Evolutionary conservation across 2,797 vertebrate species (phyloP), one percentile per base, ranked within the genome.

Genomic region (Enteromius unitaeniatus): DNA sequence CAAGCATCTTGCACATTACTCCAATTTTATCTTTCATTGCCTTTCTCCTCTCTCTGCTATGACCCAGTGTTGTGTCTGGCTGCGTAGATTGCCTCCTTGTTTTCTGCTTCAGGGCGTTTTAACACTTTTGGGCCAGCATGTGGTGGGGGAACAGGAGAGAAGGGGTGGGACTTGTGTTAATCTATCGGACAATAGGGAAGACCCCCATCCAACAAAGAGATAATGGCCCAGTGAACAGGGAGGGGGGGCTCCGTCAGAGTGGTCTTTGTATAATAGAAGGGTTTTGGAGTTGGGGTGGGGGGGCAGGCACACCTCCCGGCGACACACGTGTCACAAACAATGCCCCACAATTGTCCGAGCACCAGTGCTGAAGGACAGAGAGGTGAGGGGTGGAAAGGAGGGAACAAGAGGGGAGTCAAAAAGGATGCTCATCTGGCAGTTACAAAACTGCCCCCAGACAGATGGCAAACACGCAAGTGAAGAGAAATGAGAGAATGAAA

Each of bases 21-120:
- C 60, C 7, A 34, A 37, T 31, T 85, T 78, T 82, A 28, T 78
- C 53, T 72, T 62, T 49, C 70, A 23, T 42, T 81, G 58, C 76
- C 78, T 80, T 62, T 42, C 31, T 34, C 28, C 31, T 68, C 65
- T 19, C 60, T 34, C 19, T 65, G 49, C 62, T 73, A 19, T 62
- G 68, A 49, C 79, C 40, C n/a, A 28, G 45, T 31, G 8, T 45
- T 51, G 53, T 42, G 72, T 60, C 58, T 26, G 55, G 75, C 75
- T 85, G 88, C 81, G 73, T 89, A 92, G 93, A 94, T 92, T 93
- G 92, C 85, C 90, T 89, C 87, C 89, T 93, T 90, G 92, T 94
- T 95, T 95, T 93, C 92, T 91, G 93, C 93, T 92, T 93, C 88
- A 92, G 85, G 92, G 91, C 91, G 86, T 92, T 92, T 93, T 92